Conservation (phyloP, 2,113 vertebrate species). For the Ascaphus truei region DNA sequence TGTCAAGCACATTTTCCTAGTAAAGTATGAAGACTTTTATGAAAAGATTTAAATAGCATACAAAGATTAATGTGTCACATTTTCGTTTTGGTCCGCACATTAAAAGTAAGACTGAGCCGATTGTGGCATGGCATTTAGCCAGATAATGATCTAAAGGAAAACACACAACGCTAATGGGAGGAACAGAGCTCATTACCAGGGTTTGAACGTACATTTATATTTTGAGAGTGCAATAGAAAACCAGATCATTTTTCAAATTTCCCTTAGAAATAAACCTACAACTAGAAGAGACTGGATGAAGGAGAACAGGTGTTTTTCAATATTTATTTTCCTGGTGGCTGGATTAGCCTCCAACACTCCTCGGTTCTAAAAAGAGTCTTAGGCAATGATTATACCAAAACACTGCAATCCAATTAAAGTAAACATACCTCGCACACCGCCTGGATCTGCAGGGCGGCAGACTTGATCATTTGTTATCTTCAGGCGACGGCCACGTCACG, state of each 20-base stretch:
- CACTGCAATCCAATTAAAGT: no score
- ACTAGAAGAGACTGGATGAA: conserved; percentile 17
- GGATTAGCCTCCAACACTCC: neutral
- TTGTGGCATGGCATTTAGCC: conserved; percentile 32
- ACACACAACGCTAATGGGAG: conserved; percentile 36
- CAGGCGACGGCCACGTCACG: no score
- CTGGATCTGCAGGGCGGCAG: no score
- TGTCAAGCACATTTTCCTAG: conserved; percentile 27
- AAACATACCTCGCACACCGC: no score
- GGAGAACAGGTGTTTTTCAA: conserved; percentile 12
- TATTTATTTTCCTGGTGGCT: neutral
- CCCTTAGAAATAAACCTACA: conserved; percentile 27
- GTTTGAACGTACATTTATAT: conserved; percentile 28
- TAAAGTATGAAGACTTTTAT: conserved; percentile 37
- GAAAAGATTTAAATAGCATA: conserved; percentile 39
- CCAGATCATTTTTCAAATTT: conserved; percentile 33
- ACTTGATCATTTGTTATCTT: no score
- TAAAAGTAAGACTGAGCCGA: conserved; percentile 37
- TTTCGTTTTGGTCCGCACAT: conserved; percentile 32
- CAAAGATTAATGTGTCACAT: conserved; percentile 39
- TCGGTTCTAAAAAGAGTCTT: neutral
- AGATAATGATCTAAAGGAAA: conserved; percentile 35
- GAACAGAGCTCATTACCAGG: conserved; percentile 34
- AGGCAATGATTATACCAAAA: no score
- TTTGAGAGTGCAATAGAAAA: conserved; percentile 29